A percentile compares a stretch with the other conserved stretches of the same genome.
Conservation (phyloP, 2,113 vertebrate species). For the Amazona vittata region DNA sequence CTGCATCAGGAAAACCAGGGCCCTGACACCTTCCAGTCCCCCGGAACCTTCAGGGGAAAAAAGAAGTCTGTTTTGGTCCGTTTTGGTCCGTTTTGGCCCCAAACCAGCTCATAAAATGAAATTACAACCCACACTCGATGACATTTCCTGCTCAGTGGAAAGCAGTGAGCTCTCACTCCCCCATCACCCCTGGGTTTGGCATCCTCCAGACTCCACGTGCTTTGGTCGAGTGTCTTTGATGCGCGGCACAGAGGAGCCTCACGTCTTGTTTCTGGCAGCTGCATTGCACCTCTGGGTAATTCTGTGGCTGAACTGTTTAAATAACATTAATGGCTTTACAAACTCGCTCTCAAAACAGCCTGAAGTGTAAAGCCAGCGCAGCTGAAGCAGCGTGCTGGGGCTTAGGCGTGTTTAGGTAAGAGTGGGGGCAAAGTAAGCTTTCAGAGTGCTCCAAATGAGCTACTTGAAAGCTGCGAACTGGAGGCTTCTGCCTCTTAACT, state of each 20-base stretch:
- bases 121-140: neutral
- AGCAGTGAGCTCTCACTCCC: neutral
- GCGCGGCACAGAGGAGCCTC: neutral
- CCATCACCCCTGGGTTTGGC: neutral
- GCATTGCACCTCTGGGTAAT: conserved; percentile 25
- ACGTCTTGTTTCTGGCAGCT: conserved; percentile 5
- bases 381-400: conserved; percentile 24
- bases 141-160: neutral
- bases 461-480: neutral
- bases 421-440: conserved; percentile 42
- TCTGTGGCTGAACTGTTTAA: conserved; percentile 68
- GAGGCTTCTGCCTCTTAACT: neutral
- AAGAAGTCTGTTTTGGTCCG: neutral
- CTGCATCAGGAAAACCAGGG: neutral
- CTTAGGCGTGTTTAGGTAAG: conserved; percentile 61
- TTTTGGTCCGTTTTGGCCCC: neutral
- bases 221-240: conserved; percentile 10
- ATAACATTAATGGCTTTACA: conserved; percentile 63
- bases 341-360: conserved; percentile 61
- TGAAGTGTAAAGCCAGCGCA: conserved; percentile 8
- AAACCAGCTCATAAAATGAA: neutral
- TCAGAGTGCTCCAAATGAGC: neutral
- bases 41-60: neutral
- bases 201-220: neutral
- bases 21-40: neutral